phyloP scores from a whole-genome alignment of 2,113 vertebrate genomes.

The Nestor notabilis region DNA sequence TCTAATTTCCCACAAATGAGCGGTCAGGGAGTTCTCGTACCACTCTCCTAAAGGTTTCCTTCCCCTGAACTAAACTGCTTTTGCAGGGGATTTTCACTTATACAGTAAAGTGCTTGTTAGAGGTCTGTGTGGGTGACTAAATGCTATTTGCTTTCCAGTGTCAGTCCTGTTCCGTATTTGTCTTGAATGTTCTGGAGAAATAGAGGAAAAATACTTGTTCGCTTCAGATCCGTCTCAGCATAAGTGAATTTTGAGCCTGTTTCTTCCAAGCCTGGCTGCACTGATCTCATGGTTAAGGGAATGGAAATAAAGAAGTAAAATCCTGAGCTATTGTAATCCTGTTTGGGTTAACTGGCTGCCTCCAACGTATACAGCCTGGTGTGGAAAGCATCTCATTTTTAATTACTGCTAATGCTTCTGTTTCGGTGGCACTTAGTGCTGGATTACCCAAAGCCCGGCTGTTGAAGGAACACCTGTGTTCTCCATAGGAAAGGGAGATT shows the following conservation, averaged over 20 bases:
- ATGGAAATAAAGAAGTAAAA: not conserved
- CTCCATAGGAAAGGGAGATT: not conserved
- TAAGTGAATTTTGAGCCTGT: not conserved
- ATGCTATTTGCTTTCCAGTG: not conserved
- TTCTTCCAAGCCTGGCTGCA: not conserved
- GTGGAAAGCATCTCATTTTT: not conserved
- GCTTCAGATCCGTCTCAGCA: not conserved
- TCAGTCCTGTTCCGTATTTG: not conserved
- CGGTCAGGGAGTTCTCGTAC: not conserved
- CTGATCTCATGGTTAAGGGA: not conserved
- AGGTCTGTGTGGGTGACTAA: constrained; percentile 12
- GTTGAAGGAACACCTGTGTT: not conserved
- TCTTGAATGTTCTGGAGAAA: not conserved
- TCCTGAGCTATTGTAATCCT: not conserved
- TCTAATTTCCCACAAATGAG: constrained; percentile 43
- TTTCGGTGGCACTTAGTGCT: not conserved
- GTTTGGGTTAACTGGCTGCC: not conserved
- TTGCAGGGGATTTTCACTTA: constrained; percentile 2
- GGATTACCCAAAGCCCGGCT: not conserved
- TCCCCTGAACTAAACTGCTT: not conserved
- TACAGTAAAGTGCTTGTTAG: not conserved
- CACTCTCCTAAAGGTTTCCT: not conserved
- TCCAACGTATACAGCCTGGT: not conserved
- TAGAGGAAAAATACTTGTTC: not conserved
- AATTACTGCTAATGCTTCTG: not conserved